A percentile compares a stretch with the other conserved stretches of the same genome.
These are phyloP conservation scores for Pseudococcus longispinus DNA, from an alignment of 2,888 invertebrate species.

Conservation along the genomic window DNA sequence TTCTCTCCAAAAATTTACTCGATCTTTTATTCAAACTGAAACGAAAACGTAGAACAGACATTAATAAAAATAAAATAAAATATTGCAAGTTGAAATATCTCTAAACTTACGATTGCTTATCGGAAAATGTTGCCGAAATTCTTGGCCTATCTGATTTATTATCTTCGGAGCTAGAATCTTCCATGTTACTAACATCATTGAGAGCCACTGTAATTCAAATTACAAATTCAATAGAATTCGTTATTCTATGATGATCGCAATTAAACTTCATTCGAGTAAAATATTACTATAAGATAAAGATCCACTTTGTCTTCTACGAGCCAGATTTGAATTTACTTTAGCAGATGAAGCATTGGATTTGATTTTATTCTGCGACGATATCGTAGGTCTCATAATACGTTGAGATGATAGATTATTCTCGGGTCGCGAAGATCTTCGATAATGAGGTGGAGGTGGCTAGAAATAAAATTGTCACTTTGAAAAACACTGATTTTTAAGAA, in stretches of 20 bases:
- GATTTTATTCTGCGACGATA: constrained; percentile 81
- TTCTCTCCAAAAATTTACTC: constrained; percentile 63
- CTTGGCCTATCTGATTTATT: constrained; percentile 62
- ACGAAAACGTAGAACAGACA: constrained; percentile 59
- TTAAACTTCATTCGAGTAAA: not conserved
- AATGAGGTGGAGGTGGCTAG: constrained; percentile 44
- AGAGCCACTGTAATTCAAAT: constrained; percentile 68
- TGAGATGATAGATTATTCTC: constrained; percentile 64
- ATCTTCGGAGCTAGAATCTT: constrained; percentile 84
- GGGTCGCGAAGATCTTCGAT: constrained; percentile 51
- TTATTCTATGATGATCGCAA: not conserved
- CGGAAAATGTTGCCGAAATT: constrained; percentile 72
- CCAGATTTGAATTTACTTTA: not conserved
- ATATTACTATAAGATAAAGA: constrained; percentile 73
- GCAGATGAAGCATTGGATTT: constrained; percentile 49
- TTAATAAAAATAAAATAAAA: not conserved
- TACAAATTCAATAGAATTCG: not conserved
- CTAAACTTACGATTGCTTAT: constrained; percentile 63
- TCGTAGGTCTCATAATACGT: constrained; percentile 78
- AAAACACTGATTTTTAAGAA: too few species aligned
- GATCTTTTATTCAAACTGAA: constrained; percentile 45
- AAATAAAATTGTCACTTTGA: not conserved
- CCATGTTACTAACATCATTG: constrained; percentile 72
- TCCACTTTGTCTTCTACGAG: constrained; percentile 63
- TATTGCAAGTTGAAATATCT: not conserved